Evolutionary conservation across 2,797 vertebrate species (phyloP).

Genomic region (Pogonophryne albipinna): DNA sequence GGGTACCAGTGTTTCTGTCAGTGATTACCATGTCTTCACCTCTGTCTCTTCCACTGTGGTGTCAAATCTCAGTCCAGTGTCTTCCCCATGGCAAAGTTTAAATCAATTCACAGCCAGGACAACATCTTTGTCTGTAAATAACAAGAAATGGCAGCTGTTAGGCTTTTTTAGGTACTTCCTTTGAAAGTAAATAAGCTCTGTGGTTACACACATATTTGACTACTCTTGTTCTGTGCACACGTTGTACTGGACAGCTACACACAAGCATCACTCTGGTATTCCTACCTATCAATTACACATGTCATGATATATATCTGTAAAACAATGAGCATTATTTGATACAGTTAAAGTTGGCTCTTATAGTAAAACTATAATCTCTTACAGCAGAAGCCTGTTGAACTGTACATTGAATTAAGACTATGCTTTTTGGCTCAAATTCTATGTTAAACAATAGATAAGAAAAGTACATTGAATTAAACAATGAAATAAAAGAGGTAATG

Average conservation of each 20-base stretch:
- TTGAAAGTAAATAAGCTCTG: conserved; percentile 16
- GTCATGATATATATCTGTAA: neutral
- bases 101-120: conserved; percentile 39
- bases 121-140: conserved; percentile 57
- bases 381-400: neutral
- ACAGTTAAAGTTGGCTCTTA: neutral
- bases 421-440: neutral
- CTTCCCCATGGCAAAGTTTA: conserved; percentile 47
- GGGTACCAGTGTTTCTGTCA: conserved; percentile 82
- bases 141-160: conserved; percentile 22
- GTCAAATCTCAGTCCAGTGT: conserved; percentile 43
- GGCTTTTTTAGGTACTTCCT: conserved; percentile 9
- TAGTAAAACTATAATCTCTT: neutral
- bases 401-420: neutral
- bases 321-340: neutral
- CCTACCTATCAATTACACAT: conserved; percentile 18
- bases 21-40: conserved; percentile 79
- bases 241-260: conserved; percentile 1
- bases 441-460: neutral
- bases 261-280: conserved; percentile 35
- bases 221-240: conserved; percentile 1
- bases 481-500: neutral
- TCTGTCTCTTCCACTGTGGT: conserved; percentile 22
- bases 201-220: neutral
- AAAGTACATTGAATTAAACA: neutral